Evolutionary conservation across 2,113 vertebrate species (phyloP), one percentile per base, ranked within the genome.

Genomic region (Trematomus loennbergii): DNA sequence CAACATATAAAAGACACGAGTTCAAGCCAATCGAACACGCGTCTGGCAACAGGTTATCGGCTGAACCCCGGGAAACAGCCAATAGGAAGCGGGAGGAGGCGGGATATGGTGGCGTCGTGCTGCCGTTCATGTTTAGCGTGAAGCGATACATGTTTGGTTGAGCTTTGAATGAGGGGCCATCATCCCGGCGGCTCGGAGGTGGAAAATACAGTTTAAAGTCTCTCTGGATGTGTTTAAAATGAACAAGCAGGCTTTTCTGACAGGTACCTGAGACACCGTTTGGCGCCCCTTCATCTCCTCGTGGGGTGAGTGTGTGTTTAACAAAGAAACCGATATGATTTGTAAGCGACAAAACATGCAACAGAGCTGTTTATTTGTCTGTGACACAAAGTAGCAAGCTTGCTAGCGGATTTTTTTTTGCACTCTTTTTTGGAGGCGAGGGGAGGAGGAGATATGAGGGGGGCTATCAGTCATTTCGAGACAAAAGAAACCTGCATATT

Each of bases 351-450:
- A 69, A 83, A 89, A 82, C 86, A 83, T 85, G 87, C 82, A 91
- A 72, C 88, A 81, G 91, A 92, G 75, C 86, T 93, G 93, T 93
- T 94, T 94, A 91, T 94, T 94, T 93, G 92, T 94, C 93, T 93
- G 89, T 94, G 89, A 88, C 89, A 93, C 90, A 92, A 93, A 95
- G 91, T 95, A 95, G 93, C 94, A 82, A 88, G 91, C 79, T 79
- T 91, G 92, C 90, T 94, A 94, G 92, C 92, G 87, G 80, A 75
- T 88, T 90, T 89, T 82, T 82, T n/a, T 80, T 87, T 69, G 9
- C 33, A 71, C 75, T 81, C 79, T 58, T 55, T 88, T 81, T 85
- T 20, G 9, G 40, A 52, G 70, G 46, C 8, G 68, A 22, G 33
- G 59, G 12, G n/a, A 18, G 8, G n/a, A 55, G 20, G 69, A 52